A percentile compares a stretch with the other conserved stretches of the same genome.
Evolutionary conservation across 2,888 invertebrate genomes (phyloP).

Genomic region (Dasypolia templi): DNA sequence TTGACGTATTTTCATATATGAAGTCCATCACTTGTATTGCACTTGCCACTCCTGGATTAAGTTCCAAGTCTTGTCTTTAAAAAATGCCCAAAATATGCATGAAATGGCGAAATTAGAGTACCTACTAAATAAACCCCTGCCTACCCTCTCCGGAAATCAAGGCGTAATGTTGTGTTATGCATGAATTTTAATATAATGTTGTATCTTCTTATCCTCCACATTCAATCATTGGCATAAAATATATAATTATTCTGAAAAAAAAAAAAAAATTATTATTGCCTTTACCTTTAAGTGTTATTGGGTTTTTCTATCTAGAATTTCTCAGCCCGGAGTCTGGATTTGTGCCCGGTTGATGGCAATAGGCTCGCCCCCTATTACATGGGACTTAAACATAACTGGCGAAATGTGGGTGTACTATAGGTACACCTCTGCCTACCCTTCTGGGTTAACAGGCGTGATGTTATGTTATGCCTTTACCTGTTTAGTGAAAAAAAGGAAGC

Average conservation of each 20-base stretch:
- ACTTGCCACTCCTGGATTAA: not conserved
- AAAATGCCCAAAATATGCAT: not conserved
- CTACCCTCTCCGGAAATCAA: not conserved
- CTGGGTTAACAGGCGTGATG: too few relatives aligned
- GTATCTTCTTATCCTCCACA: constrained; percentile 29
- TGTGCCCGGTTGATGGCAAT: too few relatives aligned
- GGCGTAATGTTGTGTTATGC: not conserved
- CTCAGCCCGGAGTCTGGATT: too few relatives aligned
- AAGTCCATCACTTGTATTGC: constrained; percentile 12
- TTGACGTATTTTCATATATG: not conserved
- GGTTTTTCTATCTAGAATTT: too few relatives aligned
- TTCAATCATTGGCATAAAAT: constrained; percentile 18
- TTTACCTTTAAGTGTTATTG: too few relatives aligned
- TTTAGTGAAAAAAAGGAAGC: not conserved
- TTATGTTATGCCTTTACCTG: not conserved
- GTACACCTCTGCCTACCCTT: too few relatives aligned
- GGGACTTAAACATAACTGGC: too few relatives aligned
- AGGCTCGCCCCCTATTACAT: too few relatives aligned
- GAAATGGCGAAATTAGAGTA: not conserved
- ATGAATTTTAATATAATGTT: constrained; percentile 19
- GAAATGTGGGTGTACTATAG: too few relatives aligned
- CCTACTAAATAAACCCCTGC: not conserved
- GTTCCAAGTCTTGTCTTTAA: not conserved
- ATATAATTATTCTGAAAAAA: constrained; percentile 32
- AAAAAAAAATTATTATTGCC: constrained; percentile 15